These are phyloP conservation scores for Eledona agricola DNA, from an alignment of 2,888 invertebrate genomes.

Conservation along the genomic window DNA sequence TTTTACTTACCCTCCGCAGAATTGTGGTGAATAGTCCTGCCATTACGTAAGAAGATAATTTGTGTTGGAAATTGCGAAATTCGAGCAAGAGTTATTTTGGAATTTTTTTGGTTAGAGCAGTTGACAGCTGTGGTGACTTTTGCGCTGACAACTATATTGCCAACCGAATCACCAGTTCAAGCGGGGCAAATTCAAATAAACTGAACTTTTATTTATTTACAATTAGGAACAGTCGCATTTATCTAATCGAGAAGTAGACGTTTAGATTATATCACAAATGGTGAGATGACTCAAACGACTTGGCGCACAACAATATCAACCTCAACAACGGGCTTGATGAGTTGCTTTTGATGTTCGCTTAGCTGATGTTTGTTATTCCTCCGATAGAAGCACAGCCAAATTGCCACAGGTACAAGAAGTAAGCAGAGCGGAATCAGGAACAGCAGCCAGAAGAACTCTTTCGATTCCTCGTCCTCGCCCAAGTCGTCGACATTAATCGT, in stretches of 20 bases:
- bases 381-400: constrained; percentile 57
- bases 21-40: constrained; percentile 44
- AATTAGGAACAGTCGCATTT: too few relatives aligned
- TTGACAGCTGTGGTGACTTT: constrained; percentile 5
- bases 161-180: constrained; percentile 3
- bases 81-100: background rate
- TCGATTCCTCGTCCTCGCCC: constrained; percentile 31
- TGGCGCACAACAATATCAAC: constrained; percentile 33
- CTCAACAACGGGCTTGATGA: constrained; percentile 41
- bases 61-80: constrained; percentile 1
- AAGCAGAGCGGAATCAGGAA: constrained; percentile 56
- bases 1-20: constrained; percentile 41
- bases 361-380: constrained; percentile 47
- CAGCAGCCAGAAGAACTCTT: constrained; percentile 50
- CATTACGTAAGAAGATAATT: constrained; percentile 35
- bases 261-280: too few relatives aligned
- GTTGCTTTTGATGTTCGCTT: constrained; percentile 43
- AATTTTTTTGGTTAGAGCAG: background rate
- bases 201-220: background rate
- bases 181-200: constrained; percentile 1
- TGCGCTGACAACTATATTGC: constrained; percentile 1
- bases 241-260: too few relatives aligned
- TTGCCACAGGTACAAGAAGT: constrained; percentile 52
- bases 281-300: constrained; percentile 25
- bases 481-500: constrained; percentile 48